Evolutionary conservation across 2,888 invertebrate species (phyloP).

Genomic region (Cheilosia vulpina): DNA sequence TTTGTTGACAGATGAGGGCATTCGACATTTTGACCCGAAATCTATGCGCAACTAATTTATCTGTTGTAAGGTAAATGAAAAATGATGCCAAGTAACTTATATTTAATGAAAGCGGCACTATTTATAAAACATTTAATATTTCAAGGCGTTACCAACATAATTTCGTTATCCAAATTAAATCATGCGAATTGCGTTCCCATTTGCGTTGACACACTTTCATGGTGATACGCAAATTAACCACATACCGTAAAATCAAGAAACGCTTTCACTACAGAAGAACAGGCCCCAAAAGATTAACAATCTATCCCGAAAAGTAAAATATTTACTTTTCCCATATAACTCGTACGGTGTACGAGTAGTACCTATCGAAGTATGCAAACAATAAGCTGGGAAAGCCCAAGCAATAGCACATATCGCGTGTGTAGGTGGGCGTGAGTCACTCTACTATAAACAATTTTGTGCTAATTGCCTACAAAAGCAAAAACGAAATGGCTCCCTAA

Average conservation of each 20-base stretch:
- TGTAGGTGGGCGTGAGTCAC: constrained; percentile 33
- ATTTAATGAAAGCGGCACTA: too few relatives aligned
- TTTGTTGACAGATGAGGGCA: too few relatives aligned
- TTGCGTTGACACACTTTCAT: constrained; percentile 24
- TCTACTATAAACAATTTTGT: constrained; percentile 6
- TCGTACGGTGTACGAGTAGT: neutral
- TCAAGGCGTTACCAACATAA: too few relatives aligned
- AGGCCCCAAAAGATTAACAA: neutral
- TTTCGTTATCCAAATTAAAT: too few relatives aligned
- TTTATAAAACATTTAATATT: too few relatives aligned
- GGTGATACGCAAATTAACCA: constrained; percentile 37
- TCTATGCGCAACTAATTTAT: too few relatives aligned
- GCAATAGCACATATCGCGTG: neutral
- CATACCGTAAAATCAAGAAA: constrained; percentile 5
- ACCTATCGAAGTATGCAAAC: too few relatives aligned
- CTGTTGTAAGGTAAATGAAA: too few relatives aligned
- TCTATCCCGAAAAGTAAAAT: constrained; percentile 39
- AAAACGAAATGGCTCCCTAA: constrained; percentile 17
- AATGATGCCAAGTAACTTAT: too few relatives aligned
- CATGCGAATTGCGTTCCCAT: neutral
- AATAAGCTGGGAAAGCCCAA: neutral
- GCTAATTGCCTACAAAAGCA: constrained; percentile 14
- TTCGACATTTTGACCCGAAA: too few relatives aligned
- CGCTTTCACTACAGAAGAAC: constrained; percentile 36
- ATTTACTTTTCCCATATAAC: constrained; percentile 32